A percentile compares a stretch with the other conserved stretches of the same genome.
Conservation (phyloP, 2,113 vertebrate genomes). For the Brachionichthys hirsutus region DNA sequence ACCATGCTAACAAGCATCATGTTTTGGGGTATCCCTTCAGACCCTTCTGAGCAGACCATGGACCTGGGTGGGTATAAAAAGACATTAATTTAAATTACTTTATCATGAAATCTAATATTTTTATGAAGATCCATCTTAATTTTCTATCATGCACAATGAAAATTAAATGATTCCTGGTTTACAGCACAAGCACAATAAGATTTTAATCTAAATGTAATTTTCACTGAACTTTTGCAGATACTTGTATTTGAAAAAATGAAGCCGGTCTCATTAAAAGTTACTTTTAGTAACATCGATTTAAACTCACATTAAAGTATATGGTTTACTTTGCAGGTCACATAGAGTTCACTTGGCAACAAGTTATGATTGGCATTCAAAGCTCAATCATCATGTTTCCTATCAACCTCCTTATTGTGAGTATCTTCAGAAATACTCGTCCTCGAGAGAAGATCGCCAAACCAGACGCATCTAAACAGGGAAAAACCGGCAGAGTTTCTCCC, state of each 20-base stretch:
- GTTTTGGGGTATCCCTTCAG: constrained; percentile 93
- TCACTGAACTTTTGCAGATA: too few species aligned
- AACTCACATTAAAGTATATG: not conserved
- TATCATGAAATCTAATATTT: too few species aligned
- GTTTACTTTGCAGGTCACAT: constrained; percentile 82
- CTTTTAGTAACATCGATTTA: not conserved
- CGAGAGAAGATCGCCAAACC: constrained; percentile 50
- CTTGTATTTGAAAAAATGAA: too few species aligned
- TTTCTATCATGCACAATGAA: too few species aligned
- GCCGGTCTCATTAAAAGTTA: too few species aligned
- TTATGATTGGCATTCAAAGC: constrained; percentile 92
- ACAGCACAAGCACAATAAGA: too few species aligned
- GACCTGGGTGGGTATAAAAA: constrained; percentile 83
- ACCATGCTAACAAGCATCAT: constrained; percentile 97
- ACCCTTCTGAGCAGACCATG: constrained; percentile 95
- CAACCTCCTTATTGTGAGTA: constrained; percentile 94
- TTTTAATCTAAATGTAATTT: too few species aligned
- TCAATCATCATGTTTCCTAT: constrained; percentile 95
- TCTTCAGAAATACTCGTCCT: constrained; percentile 85
- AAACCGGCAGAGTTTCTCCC: constrained; percentile 71
- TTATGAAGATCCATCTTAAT: too few species aligned
- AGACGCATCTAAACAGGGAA: constrained; percentile 65
- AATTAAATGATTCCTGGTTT: too few species aligned
- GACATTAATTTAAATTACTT: too few species aligned
- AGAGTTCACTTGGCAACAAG: constrained; percentile 95